phyloP scores from a whole-genome alignment of 2,797 vertebrate genomes.

The Arctocebus calabarensis region DNA sequence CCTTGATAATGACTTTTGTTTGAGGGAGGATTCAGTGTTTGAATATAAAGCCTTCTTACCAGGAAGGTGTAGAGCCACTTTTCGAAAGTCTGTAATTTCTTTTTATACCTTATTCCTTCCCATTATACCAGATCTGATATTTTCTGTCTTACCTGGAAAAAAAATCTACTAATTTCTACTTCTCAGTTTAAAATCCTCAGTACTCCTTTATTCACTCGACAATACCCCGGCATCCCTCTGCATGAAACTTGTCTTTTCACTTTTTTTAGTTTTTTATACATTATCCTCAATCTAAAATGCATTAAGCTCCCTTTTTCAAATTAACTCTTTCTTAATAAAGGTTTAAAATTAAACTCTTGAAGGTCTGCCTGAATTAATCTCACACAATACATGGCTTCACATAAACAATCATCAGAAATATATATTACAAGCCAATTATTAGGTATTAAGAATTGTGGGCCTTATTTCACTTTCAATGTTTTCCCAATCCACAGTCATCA shows the following conservation, averaged over 20 bases:
- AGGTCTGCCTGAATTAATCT: neutral
- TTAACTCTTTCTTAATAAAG: neutral
- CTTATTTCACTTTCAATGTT: conserved; percentile 12
- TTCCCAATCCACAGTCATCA: neutral
- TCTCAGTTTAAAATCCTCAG: neutral
- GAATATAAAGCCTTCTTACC: neutral
- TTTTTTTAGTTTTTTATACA: neutral
- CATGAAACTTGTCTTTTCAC: neutral
- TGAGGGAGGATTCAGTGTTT: neutral
- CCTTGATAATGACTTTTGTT: neutral
- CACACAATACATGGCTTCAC: neutral
- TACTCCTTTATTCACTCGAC: neutral
- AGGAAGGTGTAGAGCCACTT: neutral
- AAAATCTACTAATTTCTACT: neutral
- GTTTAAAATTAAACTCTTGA: neutral
- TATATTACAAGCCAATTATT: neutral
- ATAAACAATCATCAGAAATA: neutral
- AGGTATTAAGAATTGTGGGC: neutral
- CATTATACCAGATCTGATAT: neutral
- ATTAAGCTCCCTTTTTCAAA: neutral
- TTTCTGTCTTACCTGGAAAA: neutral
- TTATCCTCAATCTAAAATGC: neutral
- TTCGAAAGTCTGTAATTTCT: neutral
- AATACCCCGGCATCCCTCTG: too few species aligned
- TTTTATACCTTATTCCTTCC: neutral